Evolutionary conservation across 2,888 invertebrate genomes (phyloP).

Genomic region (Acleris laterana): DNA sequence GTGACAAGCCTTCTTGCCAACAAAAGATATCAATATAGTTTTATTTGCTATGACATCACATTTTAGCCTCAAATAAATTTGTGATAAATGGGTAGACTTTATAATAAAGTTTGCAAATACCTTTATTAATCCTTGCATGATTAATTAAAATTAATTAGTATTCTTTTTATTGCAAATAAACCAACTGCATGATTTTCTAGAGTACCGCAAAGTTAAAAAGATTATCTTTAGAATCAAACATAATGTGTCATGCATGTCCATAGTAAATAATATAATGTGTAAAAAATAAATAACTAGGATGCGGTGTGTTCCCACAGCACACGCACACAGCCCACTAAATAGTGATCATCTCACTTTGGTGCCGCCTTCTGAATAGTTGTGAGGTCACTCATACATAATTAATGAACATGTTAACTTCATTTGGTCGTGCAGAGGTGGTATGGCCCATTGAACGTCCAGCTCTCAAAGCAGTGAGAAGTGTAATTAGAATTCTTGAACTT

Average conservation of each 20-base stretch:
- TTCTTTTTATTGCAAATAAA: too few species aligned
- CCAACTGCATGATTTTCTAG: too few species aligned
- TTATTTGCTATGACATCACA: slow-evolving; percentile 32
- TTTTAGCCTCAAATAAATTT: not conserved
- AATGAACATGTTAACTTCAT: not conserved
- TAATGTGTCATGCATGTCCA: not conserved
- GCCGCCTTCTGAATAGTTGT: slow-evolving; percentile 2
- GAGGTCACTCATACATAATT: slow-evolving; percentile 19
- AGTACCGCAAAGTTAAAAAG: not conserved
- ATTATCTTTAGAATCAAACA: not conserved
- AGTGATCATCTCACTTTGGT: not conserved
- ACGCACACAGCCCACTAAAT: slow-evolving; percentile 11
- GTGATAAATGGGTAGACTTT: not conserved
- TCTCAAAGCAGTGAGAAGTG: too few species aligned
- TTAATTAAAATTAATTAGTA: too few species aligned
- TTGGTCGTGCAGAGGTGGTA: slow-evolving; percentile 5
- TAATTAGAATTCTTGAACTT: too few species aligned
- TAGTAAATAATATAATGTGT: not conserved
- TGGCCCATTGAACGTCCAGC: not conserved
- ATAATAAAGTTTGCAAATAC: too few species aligned
- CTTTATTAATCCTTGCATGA: too few species aligned
- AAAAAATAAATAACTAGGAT: not conserved
- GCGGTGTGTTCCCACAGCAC: not conserved
- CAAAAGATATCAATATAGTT: slow-evolving; percentile 35
- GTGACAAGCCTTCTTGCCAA: slow-evolving; percentile 25